Conservation (phyloP, 1,140 invertebrate genomes). For the Neomicropteryx cornuta region DNA sequence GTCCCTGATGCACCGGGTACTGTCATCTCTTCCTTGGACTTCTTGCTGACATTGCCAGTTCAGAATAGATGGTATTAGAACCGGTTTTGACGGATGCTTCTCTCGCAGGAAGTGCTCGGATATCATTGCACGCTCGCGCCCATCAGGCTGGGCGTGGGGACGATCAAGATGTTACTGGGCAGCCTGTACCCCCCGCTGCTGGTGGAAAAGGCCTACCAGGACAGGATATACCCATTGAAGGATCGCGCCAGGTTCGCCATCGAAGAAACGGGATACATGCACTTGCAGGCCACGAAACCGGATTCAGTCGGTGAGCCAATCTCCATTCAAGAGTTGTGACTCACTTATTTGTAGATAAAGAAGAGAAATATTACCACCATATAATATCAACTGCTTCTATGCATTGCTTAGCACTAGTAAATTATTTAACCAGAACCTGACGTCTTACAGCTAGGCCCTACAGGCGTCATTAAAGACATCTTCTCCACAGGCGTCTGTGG, state of each 20-base stretch:
- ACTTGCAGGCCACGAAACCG: slow-evolving; percentile 68
- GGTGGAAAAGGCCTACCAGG: slow-evolving; percentile 34
- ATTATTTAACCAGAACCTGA: no score
- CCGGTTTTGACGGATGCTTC: slow-evolving; percentile 12
- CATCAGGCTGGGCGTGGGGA: neutral
- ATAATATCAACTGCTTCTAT: no score
- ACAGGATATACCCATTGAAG: slow-evolving; percentile 44
- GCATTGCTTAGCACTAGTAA: slow-evolving; percentile 37
- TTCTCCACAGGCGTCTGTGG: no score
- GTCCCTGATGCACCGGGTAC: slow-evolving; percentile 46
- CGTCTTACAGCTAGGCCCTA: no score
- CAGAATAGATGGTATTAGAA: slow-evolving; percentile 11
- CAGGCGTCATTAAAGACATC: no score
- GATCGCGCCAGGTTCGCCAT: slow-evolving; percentile 29
- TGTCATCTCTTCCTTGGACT: slow-evolving; percentile 48
- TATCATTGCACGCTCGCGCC: neutral
- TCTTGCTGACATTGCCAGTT: slow-evolving; percentile 48
- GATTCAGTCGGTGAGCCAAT: slow-evolving; percentile 50
- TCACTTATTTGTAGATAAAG: no score
- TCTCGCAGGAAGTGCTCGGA: no score
- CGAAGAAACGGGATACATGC: slow-evolving; percentile 55
- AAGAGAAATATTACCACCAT: no score
- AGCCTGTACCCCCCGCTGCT: slow-evolving; percentile 32
- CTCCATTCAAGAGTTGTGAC: neutral
- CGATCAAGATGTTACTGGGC: slow-evolving; percentile 22